These are phyloP conservation scores for Falco novaeseelandiae DNA, from an alignment of 2,797 vertebrate genomes.

Conservation along the genomic window DNA sequence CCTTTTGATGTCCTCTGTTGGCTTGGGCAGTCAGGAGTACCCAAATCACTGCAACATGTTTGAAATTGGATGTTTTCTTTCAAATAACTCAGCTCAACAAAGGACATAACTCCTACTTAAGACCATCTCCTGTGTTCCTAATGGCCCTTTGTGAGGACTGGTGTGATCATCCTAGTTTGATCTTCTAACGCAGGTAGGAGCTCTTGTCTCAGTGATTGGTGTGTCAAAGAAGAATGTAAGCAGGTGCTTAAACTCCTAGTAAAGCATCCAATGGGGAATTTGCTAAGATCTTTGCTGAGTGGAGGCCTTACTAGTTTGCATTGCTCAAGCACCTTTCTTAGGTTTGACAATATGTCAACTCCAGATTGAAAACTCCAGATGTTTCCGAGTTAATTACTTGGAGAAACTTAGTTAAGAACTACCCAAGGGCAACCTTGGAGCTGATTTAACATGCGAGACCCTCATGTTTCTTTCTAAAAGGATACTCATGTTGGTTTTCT, in stretches of 20 bases:
- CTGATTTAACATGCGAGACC: background rate
- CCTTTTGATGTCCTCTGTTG: background rate
- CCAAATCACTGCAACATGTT: background rate
- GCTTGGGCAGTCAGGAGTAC: background rate
- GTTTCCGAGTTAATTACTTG: background rate
- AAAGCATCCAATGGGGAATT: background rate
- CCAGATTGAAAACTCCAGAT: background rate
- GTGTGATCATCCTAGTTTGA: background rate
- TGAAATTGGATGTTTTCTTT: background rate
- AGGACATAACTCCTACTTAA: background rate
- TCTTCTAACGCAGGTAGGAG: background rate
- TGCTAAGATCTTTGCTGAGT: background rate
- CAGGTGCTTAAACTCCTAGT: background rate
- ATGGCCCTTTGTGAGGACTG: background rate
- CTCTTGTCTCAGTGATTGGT: background rate
- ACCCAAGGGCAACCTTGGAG: background rate
- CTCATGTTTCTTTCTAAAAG: background rate
- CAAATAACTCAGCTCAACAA: background rate
- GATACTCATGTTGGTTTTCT: background rate
- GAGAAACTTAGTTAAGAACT: background rate
- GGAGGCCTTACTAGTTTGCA: background rate
- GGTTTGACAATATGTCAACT: background rate
- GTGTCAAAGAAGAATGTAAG: background rate
- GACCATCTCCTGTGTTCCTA: background rate
- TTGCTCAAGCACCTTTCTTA: background rate